Evolutionary conservation across 1,140 invertebrate genomes (phyloP), one percentile per base, ranked within the genome.

Genomic region (Heliconius congener): DNA sequence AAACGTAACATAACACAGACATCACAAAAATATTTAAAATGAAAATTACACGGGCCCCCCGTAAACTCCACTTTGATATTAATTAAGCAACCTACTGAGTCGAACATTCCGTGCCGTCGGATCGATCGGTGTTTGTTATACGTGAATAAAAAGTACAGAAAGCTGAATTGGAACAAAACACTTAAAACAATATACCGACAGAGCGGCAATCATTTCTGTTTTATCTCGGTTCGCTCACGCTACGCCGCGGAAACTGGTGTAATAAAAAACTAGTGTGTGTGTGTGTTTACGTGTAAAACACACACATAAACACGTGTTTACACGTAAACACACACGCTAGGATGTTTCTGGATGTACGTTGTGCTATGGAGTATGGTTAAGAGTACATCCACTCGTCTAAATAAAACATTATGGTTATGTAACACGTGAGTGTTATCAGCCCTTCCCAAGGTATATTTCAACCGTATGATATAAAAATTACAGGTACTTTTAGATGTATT

Each of bases 191-290:
- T 93, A 91, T 93, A 90, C 85, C 86, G 87, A 88, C 89, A 89
- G 86, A 88, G 89, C 87, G 88, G 90, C 91, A 93, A 94, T 94
- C 91, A 92, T 92, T 94, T 85, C 87, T 90, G 91, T 91, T 93
- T 93, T 94, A 94, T 94, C 91, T 90, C 86, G 90, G 90, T 92
- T 91, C 91, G 90, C 86, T 89, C 91, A 93, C 88, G 87, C 89
- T 86, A 85, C 83, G 90, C 85, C 86, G 83, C 88, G 92, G 90
- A 90, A 92, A 91, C 90, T 86, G 88, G 82, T 83, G 87, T 88
- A 92, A 93, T 93, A 93, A 93, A 93, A 93, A 93, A 91, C 88
- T 91, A 90, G 84, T n/a, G 60, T 77, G 57, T 46, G 57, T 46
- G 79, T 46, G 79, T 76, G 76, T 72, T 46, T 46, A 80, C 74